These are phyloP conservation scores for Parnassius apollo DNA, from an alignment of 2,888 invertebrate genomes.

Conservation along the genomic window DNA sequence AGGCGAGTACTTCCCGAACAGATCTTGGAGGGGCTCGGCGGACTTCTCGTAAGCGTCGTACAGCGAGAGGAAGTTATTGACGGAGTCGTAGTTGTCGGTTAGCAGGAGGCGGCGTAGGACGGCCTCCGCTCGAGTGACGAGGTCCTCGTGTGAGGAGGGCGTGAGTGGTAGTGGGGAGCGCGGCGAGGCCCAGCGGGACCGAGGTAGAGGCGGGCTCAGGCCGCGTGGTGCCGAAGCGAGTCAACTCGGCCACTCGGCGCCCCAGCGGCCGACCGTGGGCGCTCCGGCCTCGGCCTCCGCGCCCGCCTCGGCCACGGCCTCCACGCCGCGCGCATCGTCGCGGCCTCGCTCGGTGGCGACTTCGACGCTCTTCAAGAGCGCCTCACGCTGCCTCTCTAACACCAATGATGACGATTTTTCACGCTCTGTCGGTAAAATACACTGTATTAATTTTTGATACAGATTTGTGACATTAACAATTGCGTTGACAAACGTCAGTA, in stretches of 20 bases:
- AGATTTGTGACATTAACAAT: too few relatives aligned
- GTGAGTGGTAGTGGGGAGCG: constrained; percentile 48
- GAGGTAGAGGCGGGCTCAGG: constrained; percentile 44
- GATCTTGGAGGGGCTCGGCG: constrained; percentile 82
- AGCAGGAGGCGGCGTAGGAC: constrained; percentile 89
- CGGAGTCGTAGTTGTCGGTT: constrained; percentile 93
- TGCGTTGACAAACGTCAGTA: too few relatives aligned
- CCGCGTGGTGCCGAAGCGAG: constrained; percentile 83
- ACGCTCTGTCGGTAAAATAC: constrained; percentile 82
- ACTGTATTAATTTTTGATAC: too few relatives aligned
- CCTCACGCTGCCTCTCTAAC: constrained; percentile 84
- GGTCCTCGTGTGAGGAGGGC: constrained; percentile 86
- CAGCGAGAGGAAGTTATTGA: constrained; percentile 89
- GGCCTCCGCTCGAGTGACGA: constrained; percentile 89
- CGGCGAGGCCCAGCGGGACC: constrained; percentile 64
- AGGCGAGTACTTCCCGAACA: constrained; percentile 89
- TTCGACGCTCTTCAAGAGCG: constrained; percentile 78
- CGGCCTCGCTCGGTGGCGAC: constrained; percentile 52
- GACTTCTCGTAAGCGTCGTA: constrained; percentile 84
- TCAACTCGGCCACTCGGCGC: constrained; percentile 98
- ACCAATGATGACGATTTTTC: constrained; percentile 85
- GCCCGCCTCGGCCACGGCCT: constrained; percentile 53
- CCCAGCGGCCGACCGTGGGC: constrained; percentile 94
- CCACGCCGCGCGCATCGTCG: constrained; percentile 56
- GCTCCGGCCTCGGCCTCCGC: constrained; percentile 80